Conservation (phyloP, 2,113 vertebrate genomes). For the Gopherus evgoodei region DNA sequence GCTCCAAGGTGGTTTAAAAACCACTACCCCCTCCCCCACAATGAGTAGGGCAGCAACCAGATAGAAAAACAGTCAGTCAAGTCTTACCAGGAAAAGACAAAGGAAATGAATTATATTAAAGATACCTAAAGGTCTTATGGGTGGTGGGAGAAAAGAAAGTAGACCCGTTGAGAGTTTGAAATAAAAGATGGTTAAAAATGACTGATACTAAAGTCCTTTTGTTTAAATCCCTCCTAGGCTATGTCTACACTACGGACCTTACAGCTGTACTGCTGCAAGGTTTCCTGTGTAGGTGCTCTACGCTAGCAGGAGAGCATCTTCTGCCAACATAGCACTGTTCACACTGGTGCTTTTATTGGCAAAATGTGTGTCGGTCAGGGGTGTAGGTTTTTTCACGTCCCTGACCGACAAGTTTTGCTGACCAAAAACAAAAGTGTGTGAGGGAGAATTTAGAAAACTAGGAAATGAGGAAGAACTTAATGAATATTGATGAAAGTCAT, state of each 20-base stretch:
- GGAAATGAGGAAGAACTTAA: background rate
- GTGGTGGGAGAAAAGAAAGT: constrained; percentile 55
- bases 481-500: background rate
- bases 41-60: background rate
- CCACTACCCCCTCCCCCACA: background rate
- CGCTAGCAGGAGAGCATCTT: too few relatives aligned
- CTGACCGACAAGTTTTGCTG: too few relatives aligned
- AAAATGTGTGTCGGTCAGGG: too few relatives aligned
- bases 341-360: too few relatives aligned
- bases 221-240: background rate
- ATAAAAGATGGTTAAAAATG: background rate
- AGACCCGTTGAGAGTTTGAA: constrained; percentile 1
- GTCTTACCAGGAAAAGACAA: constrained; percentile 69
- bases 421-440: background rate
- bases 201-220: background rate
- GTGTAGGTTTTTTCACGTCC: too few relatives aligned
- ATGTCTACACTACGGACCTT: too few relatives aligned
- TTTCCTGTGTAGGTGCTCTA: too few relatives aligned
- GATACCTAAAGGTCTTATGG: constrained; percentile 27
- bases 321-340: too few relatives aligned
- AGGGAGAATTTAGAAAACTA: background rate
- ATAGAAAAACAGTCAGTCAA: constrained; percentile 44
- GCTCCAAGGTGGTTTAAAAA: background rate
- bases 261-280: too few relatives aligned
- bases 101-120: constrained; percentile 20